phyloP scores from a whole-genome alignment of 2,113 vertebrate species.

The Prionailurus viverrinus region DNA sequence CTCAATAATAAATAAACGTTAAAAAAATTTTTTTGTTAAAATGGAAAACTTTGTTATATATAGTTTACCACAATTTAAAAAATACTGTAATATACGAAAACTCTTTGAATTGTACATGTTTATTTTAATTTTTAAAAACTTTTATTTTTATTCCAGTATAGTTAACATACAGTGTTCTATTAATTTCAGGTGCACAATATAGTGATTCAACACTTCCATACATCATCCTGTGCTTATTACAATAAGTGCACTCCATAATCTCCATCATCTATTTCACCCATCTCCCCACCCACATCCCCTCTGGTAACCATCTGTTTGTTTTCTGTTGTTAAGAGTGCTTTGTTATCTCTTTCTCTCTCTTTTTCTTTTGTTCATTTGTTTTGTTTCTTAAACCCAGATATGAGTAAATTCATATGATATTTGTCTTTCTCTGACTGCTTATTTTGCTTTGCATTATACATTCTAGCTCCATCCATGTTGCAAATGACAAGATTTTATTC shows the following conservation, averaged over 20 bases:
- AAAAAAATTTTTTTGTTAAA: not conserved
- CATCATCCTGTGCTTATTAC: not conserved
- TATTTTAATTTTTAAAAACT: not conserved
- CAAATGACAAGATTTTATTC: not conserved
- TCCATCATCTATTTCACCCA: not conserved
- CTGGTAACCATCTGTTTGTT: not conserved
- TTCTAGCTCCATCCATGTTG: not conserved
- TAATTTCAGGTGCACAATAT: not conserved
- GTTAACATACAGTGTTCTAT: not conserved
- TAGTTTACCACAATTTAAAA: not conserved
- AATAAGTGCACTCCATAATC: not conserved
- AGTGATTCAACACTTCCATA: not conserved
- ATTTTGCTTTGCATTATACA: not conserved
- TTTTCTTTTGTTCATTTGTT: not conserved
- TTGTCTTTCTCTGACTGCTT: not conserved
- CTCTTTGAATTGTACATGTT: not conserved
- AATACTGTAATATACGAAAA: not conserved
- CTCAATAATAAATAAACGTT: too few relatives aligned
- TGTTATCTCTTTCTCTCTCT: not conserved
- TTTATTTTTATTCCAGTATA: not conserved
- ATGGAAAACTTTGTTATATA: not conserved
- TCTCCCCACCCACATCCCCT: not conserved
- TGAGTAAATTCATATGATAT: not conserved
- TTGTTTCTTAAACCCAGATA: not conserved
- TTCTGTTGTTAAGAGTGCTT: not conserved